Evolutionary conservation across 2,797 vertebrate genomes (phyloP).

Genomic region (Chaetophractus vellerosus): DNA sequence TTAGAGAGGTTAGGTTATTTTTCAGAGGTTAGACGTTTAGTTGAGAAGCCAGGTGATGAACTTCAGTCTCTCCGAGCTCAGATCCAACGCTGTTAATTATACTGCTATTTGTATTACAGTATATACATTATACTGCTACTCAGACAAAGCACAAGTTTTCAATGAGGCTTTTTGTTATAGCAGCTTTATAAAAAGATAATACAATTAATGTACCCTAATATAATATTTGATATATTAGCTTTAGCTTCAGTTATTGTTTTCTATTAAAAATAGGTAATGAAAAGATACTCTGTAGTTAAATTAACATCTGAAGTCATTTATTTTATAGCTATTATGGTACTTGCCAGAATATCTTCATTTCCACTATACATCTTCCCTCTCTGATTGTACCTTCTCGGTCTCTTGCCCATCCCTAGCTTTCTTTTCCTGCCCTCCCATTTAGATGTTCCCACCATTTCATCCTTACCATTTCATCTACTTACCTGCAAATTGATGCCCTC

Average conservation of each 20-base stretch:
- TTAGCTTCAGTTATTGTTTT: background rate
- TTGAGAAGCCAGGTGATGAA: background rate
- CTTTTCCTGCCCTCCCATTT: background rate
- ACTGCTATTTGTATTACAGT: no score
- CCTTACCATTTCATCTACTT: conserved; percentile 13
- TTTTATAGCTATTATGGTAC: background rate
- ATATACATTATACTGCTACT: background rate
- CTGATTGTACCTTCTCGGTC: background rate
- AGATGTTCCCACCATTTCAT: background rate
- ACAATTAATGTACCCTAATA: background rate
- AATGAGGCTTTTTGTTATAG: background rate
- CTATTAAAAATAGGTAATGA: conserved; percentile 10
- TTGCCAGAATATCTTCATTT: background rate
- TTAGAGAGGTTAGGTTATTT: background rate
- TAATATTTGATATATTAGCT: conserved; percentile 47
- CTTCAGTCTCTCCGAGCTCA: background rate
- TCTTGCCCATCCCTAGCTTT: background rate
- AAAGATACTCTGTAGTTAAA: background rate
- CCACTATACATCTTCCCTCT: background rate
- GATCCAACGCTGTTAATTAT: background rate
- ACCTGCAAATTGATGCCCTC: background rate
- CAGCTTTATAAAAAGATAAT: conserved; percentile 44
- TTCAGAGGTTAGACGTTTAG: background rate
- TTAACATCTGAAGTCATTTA: background rate
- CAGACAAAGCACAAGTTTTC: background rate